Evolutionary conservation across 2,797 vertebrate species (phyloP).

Genomic region (Astyanax mexicanus): DNA sequence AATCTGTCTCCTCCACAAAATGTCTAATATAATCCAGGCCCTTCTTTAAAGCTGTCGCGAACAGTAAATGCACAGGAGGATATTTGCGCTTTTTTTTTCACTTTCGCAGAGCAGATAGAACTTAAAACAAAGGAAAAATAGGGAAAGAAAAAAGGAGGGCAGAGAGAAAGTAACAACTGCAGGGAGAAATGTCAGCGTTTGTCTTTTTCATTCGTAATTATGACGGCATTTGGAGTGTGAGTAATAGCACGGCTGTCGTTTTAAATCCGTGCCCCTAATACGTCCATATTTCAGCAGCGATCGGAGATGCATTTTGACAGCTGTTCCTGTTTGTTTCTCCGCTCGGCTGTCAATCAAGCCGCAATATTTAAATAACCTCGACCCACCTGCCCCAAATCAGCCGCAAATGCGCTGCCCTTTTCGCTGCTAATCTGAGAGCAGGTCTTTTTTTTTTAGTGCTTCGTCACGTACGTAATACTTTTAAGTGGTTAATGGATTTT

Average conservation of each 20-base stretch:
- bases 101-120: slow-evolving; percentile 15
- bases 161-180: not conserved
- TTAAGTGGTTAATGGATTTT: slow-evolving; percentile 14
- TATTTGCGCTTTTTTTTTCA: not conserved
- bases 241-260: slow-evolving; percentile 57
- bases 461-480: slow-evolving; percentile 2
- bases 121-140: not conserved
- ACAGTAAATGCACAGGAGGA: slow-evolving; percentile 14
- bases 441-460: slow-evolving; percentile 6
- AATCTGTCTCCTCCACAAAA: slow-evolving; percentile 50
- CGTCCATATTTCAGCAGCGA: slow-evolving; percentile 27
- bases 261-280: slow-evolving; percentile 52
- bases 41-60: not conserved
- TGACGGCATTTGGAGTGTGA: slow-evolving; percentile 48
- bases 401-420: slow-evolving; percentile 4
- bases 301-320: slow-evolving; percentile 53
- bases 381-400: slow-evolving; percentile 27
- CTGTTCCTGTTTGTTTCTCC: slow-evolving; percentile 48
- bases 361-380: slow-evolving; percentile 25
- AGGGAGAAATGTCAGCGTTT: slow-evolving; percentile 26
- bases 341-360: slow-evolving; percentile 42
- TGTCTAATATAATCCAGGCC: slow-evolving; percentile 22
- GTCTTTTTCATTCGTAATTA: slow-evolving; percentile 45
- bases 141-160: not conserved
- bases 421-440: slow-evolving; percentile 7